Evolutionary conservation across 2,797 vertebrate species (phyloP), one percentile per base, ranked within the genome.

Genomic region (Nothura maculosa): DNA sequence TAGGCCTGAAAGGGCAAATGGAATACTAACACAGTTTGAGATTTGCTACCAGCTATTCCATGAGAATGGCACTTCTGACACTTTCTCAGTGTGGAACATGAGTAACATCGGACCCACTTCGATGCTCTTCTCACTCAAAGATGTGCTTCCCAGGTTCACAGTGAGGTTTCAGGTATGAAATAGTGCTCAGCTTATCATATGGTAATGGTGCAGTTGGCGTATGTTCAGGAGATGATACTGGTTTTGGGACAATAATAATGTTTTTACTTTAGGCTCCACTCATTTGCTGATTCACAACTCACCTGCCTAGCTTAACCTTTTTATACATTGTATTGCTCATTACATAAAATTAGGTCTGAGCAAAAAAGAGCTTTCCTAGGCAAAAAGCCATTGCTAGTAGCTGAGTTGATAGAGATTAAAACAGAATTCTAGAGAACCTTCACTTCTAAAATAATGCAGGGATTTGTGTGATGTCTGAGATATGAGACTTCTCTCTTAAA

Each of bases 141-240:
- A 73, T 57, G 28, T 97, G 30, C 91, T 54, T 92, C 92, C 95
- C 15, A 63, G 28, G 32, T 60, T 91, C 60, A 87, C 63, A 48
- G 43, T 97, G 81, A 94, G 91, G 54, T 98, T 98, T 96, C 96
- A 98, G 97, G 98, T 98, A 97, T 12, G 93, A 87, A 93, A 87
- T 88, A 42, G 63, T 75, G 62, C 86, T 91, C 32, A 70, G 2
- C 21, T 75, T 78, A 32, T 80, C 36, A 43, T 6, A 17, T 85
- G n/a, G 48, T 92, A 73, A 81, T 55, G 43, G 10, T 58, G 45
- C 66, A 54, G 45, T 62, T 68, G 19, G 60, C 12, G 21, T 93
- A 79, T 84, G 52, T 58, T 58, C 74, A 62, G 40, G 80, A 89
- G 47, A 38, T 12, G 15, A 28, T 80, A 68, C 27, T 34, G n/a